Conservation (phyloP, 2,888 invertebrate genomes). For the Drosophila parthenogenetica region DNA sequence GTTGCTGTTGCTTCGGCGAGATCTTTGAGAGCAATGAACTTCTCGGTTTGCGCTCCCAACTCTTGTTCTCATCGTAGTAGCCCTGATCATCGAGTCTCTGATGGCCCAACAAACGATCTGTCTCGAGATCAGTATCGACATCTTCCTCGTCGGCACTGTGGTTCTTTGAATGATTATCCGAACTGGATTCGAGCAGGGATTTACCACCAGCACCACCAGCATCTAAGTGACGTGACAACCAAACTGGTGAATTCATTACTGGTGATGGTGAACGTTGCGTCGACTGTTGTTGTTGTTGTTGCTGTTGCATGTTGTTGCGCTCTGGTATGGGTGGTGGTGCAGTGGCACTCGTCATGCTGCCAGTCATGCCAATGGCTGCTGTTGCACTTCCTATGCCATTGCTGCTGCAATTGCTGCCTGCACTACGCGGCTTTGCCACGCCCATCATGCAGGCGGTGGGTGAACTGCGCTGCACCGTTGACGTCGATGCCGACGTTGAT, state of each 20-base stretch:
- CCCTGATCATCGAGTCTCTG: constrained; percentile 97
- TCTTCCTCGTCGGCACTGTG: constrained; percentile 91
- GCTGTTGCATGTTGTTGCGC: constrained; percentile 60
- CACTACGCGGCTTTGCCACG: constrained; percentile 46
- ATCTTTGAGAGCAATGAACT: constrained; percentile 84
- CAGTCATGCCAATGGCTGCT: not conserved
- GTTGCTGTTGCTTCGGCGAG: constrained; percentile 84
- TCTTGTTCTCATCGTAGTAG: constrained; percentile 93
- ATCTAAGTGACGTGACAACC: constrained; percentile 88
- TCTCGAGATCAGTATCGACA: constrained; percentile 98
- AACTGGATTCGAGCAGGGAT: constrained; percentile 75
- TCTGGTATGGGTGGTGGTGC: constrained; percentile 83
- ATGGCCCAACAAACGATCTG: constrained; percentile 97
- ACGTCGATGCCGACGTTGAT: constrained; percentile 46
- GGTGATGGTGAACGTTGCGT: constrained; percentile 83
- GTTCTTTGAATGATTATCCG: constrained; percentile 88
- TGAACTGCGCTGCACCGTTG: constrained; percentile 67
- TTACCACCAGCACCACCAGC: constrained; percentile 64
- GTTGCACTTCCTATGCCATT: constrained; percentile 24
- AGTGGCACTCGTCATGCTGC: not conserved
- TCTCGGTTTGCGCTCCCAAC: constrained; percentile 84
- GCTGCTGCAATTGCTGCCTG: constrained; percentile 61
- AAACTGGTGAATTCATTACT: constrained; percentile 87
- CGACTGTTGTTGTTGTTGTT: constrained; percentile 35
- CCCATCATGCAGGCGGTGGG: constrained; percentile 44